phyloP scores from a whole-genome alignment of 2,888 invertebrate genomes.

The Caenorhabditis afra region DNA sequence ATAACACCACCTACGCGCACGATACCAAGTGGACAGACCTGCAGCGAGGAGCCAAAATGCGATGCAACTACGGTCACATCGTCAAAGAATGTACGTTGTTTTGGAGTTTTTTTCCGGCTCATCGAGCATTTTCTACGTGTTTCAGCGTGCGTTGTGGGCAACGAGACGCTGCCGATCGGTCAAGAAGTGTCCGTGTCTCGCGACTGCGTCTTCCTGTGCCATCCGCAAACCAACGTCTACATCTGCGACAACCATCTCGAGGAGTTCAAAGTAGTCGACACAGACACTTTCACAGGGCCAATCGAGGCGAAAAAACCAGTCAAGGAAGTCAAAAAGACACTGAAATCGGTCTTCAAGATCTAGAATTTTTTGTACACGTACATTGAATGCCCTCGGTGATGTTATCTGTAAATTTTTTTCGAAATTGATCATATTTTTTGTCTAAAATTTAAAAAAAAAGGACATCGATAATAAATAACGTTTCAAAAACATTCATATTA shows the following conservation, averaged over 20 bases:
- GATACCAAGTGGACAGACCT: conserved; percentile 57
- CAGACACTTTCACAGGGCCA: conserved; percentile 15
- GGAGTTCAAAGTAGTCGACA: conserved; percentile 58
- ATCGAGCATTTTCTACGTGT: no score
- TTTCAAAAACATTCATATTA: no score
- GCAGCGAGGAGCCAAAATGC: conserved; percentile 55
- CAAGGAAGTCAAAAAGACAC: conserved; percentile 13
- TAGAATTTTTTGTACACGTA: conserved; percentile 15
- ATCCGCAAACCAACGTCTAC: conserved; percentile 67
- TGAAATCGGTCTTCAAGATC: conserved; percentile 46
- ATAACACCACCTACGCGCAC: conserved; percentile 59
- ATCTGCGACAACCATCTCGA: conserved; percentile 61
- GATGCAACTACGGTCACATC: conserved; percentile 60
- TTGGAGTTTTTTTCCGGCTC: neutral
- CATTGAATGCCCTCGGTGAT: neutral
- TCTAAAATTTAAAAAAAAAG: no score
- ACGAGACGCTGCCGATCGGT: conserved; percentile 55
- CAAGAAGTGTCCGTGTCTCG: conserved; percentile 63
- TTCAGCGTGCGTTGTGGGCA: conserved; percentile 64
- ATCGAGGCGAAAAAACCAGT: neutral
- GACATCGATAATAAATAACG: no score
- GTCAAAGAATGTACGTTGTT: conserved; percentile 58
- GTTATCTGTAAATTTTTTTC: no score
- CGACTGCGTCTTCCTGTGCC: conserved; percentile 69
- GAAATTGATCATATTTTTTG: no score